phyloP scores from a whole-genome alignment of 2,888 invertebrate genomes.

The Sceliomorpha sp. region DNA sequence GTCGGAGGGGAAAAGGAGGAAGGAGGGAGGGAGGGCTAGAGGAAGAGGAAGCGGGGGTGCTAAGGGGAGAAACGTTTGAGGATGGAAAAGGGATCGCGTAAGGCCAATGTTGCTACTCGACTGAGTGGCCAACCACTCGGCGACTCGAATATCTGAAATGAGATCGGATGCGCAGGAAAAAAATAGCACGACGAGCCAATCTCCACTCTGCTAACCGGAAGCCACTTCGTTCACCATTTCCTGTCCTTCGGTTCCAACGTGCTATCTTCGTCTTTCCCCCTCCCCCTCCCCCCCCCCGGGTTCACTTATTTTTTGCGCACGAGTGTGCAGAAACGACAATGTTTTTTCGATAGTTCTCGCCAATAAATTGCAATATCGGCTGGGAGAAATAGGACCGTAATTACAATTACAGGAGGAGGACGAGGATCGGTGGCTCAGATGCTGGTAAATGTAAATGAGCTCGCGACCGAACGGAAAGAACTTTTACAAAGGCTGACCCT shows the following conservation, averaged over 20 bases:
- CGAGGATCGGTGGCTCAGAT: no score
- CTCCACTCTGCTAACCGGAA: conserved; percentile 44
- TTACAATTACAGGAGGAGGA: no score
- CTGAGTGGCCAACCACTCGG: conserved; percentile 42
- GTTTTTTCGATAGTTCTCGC: conserved; percentile 18
- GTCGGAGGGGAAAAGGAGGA: no score
- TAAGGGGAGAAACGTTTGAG: no score
- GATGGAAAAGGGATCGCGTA: no score
- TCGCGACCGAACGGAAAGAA: no score
- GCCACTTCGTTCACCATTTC: conserved; percentile 52
- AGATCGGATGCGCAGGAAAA: conserved; percentile 52
- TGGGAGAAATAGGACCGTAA: no score
- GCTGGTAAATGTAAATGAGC: no score
- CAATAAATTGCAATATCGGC: no score
- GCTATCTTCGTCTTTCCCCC: conserved; percentile 41
- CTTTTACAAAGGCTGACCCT: no score
- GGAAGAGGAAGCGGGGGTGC: no score
- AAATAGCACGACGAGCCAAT: conserved; percentile 46
- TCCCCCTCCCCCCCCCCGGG: conserved; percentile 10
- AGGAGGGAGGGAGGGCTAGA: no score
- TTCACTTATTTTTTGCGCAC: conserved; percentile 30
- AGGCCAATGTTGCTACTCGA: conserved; percentile 39
- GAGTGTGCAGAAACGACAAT: conserved; percentile 51
- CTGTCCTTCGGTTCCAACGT: conserved; percentile 43
- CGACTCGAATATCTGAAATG: conserved; percentile 54